phyloP scores from a whole-genome alignment of 1,140 invertebrate species.

The silkworm (Bombyx mori) region DNA sequence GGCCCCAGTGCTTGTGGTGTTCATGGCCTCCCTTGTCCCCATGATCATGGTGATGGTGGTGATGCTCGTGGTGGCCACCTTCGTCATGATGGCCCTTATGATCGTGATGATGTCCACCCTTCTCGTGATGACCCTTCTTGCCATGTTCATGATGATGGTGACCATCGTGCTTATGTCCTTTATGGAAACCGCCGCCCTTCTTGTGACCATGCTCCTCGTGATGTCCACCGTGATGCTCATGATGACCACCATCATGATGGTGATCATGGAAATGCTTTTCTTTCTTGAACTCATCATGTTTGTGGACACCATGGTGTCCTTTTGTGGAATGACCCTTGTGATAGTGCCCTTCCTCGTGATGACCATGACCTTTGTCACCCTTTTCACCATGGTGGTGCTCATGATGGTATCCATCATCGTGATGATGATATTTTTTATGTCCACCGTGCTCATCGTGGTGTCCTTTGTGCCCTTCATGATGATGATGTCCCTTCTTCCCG shows the following conservation, averaged over 20 bases:
- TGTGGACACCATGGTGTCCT: conserved; percentile 83
- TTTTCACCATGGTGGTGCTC: conserved; percentile 80
- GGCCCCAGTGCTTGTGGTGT: conserved; percentile 68
- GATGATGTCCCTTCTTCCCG: conserved; percentile 80
- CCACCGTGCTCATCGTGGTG: conserved; percentile 81
- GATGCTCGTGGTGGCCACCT: conserved; percentile 72
- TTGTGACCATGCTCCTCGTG: conserved; percentile 78
- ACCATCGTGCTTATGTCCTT: conserved; percentile 76
- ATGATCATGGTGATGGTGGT: conserved; percentile 75
- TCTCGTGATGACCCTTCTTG: conserved; percentile 79
- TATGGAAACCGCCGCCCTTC: conserved; percentile 78
- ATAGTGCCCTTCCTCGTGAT: conserved; percentile 74
- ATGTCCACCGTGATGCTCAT: conserved; percentile 75
- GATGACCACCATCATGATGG: conserved; percentile 79
- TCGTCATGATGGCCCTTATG: conserved; percentile 67
- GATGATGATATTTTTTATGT: conserved; percentile 82
- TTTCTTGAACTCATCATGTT: conserved; percentile 78
- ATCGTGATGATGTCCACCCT: conserved; percentile 72
- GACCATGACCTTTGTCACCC: conserved; percentile 75
- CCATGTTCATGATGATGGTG: conserved; percentile 78
- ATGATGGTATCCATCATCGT: conserved; percentile 80
- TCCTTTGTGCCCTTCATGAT: conserved; percentile 78
- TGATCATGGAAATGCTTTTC: conserved; percentile 80
- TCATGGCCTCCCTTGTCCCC: conserved; percentile 76
- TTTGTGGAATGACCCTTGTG: conserved; percentile 84